These are phyloP conservation scores for Trinorchestia longiramus DNA, from an alignment of 1,140 invertebrate species.

Conservation along the genomic window DNA sequence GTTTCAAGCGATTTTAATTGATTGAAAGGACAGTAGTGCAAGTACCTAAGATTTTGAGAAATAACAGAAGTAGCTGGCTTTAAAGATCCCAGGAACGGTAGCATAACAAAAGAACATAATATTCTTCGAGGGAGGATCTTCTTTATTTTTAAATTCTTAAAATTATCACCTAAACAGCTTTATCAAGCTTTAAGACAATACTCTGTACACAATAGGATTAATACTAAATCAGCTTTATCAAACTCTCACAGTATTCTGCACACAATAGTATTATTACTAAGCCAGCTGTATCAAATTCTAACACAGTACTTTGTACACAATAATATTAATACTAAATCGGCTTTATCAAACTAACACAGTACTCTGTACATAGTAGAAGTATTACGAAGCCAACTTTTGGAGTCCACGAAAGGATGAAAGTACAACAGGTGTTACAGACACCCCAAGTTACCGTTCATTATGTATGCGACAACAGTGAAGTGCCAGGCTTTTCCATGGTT, in stretches of 20 bases:
- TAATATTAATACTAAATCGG: no score
- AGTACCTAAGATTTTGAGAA: neutral
- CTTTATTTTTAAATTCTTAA: no score
- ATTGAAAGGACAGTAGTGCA: neutral
- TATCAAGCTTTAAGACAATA: no score
- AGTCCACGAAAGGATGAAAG: neutral
- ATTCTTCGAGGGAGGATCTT: no score
- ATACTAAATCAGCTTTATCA: no score
- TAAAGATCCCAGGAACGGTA: neutral
- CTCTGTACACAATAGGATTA: no score
- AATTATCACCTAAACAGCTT: no score
- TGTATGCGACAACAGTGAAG: conserved; percentile 8
- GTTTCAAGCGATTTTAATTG: neutral
- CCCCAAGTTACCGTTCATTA: neutral
- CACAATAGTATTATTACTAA: no score
- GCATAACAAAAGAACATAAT: no score
- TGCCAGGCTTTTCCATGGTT: conserved; percentile 24
- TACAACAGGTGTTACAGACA: neutral
- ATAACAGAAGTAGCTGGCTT: neutral
- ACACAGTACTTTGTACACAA: no score
- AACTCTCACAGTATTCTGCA: no score
- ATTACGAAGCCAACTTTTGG: neutral
- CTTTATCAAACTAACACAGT: neutral
- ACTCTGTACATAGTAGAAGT: neutral
- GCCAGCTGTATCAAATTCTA: no score